These are phyloP conservation scores for Eupithecia insigniata DNA, from an alignment of 2,888 invertebrate genomes.

Conservation along the genomic window DNA sequence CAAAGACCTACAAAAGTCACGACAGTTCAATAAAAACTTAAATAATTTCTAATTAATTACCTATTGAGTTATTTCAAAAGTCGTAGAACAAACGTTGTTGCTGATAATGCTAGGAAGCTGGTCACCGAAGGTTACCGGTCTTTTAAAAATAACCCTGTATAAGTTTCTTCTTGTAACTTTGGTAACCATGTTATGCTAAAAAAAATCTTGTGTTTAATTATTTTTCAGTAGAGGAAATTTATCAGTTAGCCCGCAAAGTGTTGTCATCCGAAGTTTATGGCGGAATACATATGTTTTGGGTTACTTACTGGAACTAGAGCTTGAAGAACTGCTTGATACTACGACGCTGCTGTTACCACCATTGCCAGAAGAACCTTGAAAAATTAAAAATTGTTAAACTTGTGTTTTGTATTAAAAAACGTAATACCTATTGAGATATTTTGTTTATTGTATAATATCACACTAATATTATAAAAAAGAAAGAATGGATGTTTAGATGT, in stretches of 20 bases:
- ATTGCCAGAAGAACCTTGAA: background rate
- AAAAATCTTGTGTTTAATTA: background rate
- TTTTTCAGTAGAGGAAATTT: background rate
- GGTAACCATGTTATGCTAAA: background rate
- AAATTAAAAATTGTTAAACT: background rate
- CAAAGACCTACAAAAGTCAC: too few species aligned
- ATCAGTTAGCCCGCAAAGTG: background rate
- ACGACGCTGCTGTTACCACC: background rate
- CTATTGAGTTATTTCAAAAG: too few species aligned
- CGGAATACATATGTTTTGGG: background rate
- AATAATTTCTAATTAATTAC: too few species aligned
- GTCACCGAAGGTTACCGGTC: too few species aligned
- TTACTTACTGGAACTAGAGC: background rate
- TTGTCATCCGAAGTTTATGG: background rate
- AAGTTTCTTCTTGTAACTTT: background rate
- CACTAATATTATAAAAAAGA: background rate
- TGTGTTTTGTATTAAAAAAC: background rate
- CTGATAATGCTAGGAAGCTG: too few species aligned
- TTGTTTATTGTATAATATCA: background rate
- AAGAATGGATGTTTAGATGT: background rate
- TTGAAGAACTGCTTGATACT: slow-evolving; percentile 4
- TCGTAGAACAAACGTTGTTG: too few species aligned
- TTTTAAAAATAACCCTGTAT: too few species aligned
- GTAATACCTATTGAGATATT: too few species aligned
- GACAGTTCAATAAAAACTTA: too few species aligned